Evolutionary conservation across 2,797 vertebrate genomes (phyloP), one percentile per base, ranked within the genome.

Genomic region (Melopsittacus undulatus): DNA sequence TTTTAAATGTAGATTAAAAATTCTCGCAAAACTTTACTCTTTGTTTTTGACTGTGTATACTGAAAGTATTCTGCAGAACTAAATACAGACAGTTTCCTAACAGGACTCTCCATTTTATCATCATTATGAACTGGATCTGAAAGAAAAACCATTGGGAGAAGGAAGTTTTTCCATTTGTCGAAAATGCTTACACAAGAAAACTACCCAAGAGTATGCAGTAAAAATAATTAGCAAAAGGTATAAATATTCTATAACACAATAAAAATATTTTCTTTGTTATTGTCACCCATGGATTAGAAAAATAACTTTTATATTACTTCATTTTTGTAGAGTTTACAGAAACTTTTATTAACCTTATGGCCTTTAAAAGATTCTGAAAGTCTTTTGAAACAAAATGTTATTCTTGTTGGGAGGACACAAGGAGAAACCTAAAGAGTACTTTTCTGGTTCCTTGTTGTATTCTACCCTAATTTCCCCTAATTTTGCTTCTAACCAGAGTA

Each of bases 201-300:
- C 98, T 13, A 98, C 98, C 73, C 99, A 98, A 96, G 98, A 98
- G 77, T 99, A 98, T 67, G 99, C 99, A 17, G 99, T 99, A 95
- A 99, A 99, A 98, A 99, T 99, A 83, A 98, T 99, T 98, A 99
- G 99, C 98, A 99, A 99, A 98, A 99, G 99, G 99, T 99, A 98
- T 75, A 93, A 86, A 90, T 76, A 68, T 95, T 95, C 88, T 88
- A 52, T 88, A 94, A 96, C 69, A 91, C 84, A 73, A 89, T 92
- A 96, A 96, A 93, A 70, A 43, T 93, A 76, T 94, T 94, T 92
- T 91, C 77, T 94, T 93, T 97, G 83, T 90, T 91, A 90, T 89
- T 92, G 74, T 96, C 92, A 78, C 52, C 45, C n/a, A 61, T 89
- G 75, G 48, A 94, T 69, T 93, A 93, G 75, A 92, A n/a, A 87